phyloP scores from a whole-genome alignment of 2,888 invertebrate genomes.

The Cinara cedri region DNA sequence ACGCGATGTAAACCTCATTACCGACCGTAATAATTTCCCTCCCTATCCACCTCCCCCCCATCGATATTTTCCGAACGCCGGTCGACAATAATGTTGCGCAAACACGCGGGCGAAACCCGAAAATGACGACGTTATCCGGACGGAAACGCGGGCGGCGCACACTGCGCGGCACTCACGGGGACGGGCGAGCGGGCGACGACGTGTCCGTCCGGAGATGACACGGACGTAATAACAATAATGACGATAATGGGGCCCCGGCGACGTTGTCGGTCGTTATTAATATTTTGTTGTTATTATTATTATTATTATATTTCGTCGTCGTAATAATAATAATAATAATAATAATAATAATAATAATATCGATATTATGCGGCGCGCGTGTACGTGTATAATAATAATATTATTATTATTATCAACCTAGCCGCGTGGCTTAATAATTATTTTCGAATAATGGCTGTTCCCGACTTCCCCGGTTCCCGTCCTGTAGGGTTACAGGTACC shows the following conservation, averaged over 20 bases:
- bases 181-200: background rate
- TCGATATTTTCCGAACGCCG: no score
- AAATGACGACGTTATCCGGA: constrained; percentile 23
- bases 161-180: no score
- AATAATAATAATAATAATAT: background rate
- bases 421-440: no score
- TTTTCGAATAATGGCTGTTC: no score
- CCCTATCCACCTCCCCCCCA: no score
- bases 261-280: constrained; percentile 14
- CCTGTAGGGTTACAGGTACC: no score
- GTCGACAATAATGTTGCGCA: background rate
- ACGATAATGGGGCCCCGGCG: background rate
- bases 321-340: background rate
- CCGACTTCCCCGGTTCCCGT: no score
- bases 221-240: constrained; percentile 10
- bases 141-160: constrained; percentile 17
- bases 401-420: background rate
- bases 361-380: background rate
- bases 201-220: constrained; percentile 7
- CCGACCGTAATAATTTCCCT: no score
- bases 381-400: background rate
- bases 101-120: background rate
- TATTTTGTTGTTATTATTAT: no score
- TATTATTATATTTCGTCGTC: background rate
- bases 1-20: no score